These are phyloP conservation scores for Acrocephalus arundinaceus DNA, from an alignment of 2,113 vertebrate species.

Conservation along the genomic window DNA sequence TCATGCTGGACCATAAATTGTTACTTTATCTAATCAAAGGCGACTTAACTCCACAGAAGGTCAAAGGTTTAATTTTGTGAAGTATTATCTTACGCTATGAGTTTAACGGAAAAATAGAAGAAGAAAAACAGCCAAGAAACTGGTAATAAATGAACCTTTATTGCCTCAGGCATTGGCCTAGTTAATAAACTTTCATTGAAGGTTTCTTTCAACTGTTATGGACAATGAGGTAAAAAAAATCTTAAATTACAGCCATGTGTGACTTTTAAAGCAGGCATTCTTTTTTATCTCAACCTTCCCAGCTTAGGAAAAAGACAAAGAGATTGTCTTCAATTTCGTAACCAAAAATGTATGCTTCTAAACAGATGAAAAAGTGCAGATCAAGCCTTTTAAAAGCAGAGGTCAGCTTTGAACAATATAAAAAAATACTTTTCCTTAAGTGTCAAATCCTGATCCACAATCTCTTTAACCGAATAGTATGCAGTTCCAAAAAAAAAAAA, in stretches of 20 bases:
- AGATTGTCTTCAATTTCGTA: slow-evolving; percentile 81
- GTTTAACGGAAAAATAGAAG: slow-evolving; percentile 85
- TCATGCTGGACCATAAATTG: slow-evolving; percentile 84
- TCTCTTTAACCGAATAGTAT: not conserved
- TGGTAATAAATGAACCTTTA: slow-evolving; percentile 87
- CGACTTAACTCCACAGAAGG: slow-evolving; percentile 83
- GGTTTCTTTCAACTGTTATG: slow-evolving; percentile 87
- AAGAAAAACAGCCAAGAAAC: slow-evolving; percentile 86
- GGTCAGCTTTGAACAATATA: slow-evolving; percentile 74
- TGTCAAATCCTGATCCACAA: slow-evolving; percentile 32
- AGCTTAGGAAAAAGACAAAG: slow-evolving; percentile 62
- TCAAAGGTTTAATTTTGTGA: slow-evolving; percentile 88
- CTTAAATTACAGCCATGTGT: slow-evolving; percentile 89
- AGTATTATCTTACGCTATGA: slow-evolving; percentile 86
- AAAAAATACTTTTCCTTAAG: slow-evolving; percentile 59
- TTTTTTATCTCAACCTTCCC: slow-evolving; percentile 82
- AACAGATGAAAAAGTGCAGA: slow-evolving; percentile 78
- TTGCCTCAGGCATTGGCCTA: slow-evolving; percentile 83
- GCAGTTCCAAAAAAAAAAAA: not conserved
- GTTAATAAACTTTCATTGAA: slow-evolving; percentile 89
- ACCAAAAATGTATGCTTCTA: slow-evolving; percentile 81
- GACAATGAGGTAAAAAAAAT: slow-evolving; percentile 82
- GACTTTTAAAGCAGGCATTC: slow-evolving; percentile 84
- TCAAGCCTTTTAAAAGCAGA: slow-evolving; percentile 71
- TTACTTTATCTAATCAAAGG: slow-evolving; percentile 88